Percentiles rank a stretch among this genome's conserved stretches.
phyloP scores from a whole-genome alignment of 2,113 vertebrate species.

The Scomber japonicus region DNA sequence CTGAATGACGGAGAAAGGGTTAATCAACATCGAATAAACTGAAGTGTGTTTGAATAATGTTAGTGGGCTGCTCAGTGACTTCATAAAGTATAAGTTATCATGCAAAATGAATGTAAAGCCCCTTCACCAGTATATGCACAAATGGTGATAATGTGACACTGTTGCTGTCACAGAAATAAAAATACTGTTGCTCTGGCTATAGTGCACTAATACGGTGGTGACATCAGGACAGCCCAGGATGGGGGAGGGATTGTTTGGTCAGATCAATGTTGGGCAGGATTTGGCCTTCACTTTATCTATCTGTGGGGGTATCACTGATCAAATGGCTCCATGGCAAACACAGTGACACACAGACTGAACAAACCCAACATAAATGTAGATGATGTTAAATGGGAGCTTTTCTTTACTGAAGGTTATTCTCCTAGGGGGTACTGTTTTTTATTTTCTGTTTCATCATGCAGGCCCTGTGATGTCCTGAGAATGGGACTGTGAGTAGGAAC shows the following conservation, averaged over 20 bases:
- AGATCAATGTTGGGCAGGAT: slow-evolving; percentile 65
- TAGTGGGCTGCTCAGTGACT: too few relatives aligned
- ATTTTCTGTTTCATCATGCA: slow-evolving; percentile 14
- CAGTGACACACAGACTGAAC: slow-evolving; percentile 27
- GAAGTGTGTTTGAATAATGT: neutral
- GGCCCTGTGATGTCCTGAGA: neutral
- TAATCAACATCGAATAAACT: neutral
- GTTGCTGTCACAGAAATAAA: slow-evolving; percentile 27
- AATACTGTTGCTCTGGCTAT: slow-evolving; percentile 29
- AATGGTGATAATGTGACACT: slow-evolving; percentile 9
- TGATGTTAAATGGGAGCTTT: slow-evolving; percentile 24
- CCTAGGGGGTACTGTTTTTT: neutral
- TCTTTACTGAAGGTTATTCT: slow-evolving; percentile 26
- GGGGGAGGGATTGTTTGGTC: slow-evolving; percentile 42
- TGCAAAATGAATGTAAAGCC: too few relatives aligned
- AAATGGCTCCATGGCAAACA: slow-evolving; percentile 50
- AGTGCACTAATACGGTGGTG: slow-evolving; percentile 33
- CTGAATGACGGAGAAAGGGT: neutral
- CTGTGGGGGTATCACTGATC: slow-evolving; percentile 35
- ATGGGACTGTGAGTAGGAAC: neutral
- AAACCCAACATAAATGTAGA: slow-evolving; percentile 16
- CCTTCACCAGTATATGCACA: neutral
- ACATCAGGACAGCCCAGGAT: slow-evolving; percentile 21
- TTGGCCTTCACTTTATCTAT: slow-evolving; percentile 71
- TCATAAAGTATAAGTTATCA: too few relatives aligned